These are phyloP conservation scores for Chaetogeoica ovagalla DNA, from an alignment of 2,888 invertebrate species.

Conservation along the genomic window DNA sequence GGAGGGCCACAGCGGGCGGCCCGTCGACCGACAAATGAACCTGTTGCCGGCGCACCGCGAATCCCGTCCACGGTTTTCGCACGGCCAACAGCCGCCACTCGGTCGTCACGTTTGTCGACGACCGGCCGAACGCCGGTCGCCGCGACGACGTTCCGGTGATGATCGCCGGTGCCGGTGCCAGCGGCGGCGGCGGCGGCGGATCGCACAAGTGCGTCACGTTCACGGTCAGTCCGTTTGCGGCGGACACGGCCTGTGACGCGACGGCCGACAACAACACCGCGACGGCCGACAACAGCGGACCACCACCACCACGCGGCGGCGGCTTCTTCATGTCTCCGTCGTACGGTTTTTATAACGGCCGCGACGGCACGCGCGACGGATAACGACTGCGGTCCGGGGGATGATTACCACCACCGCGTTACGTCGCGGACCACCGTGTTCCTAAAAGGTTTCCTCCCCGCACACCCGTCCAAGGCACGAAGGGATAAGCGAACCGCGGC, in stretches of 20 bases:
- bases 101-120: not conserved
- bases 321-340: too few relatives aligned
- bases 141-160: not conserved
- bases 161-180: not conserved
- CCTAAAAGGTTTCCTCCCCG: slow-evolving; percentile 46
- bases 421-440: slow-evolving; percentile 36
- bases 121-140: not conserved
- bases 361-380: slow-evolving; percentile 2
- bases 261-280: not conserved
- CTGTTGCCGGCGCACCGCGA: not conserved
- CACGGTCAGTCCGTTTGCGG: not conserved
- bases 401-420: not conserved
- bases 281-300: not conserved
- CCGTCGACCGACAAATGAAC: not conserved
- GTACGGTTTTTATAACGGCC: not conserved
- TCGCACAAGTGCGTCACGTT: slow-evolving; percentile 38
- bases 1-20: not conserved
- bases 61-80: slow-evolving; percentile 4
- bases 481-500: too few relatives aligned
- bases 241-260: not conserved
- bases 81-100: slow-evolving; percentile 7
- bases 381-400: slow-evolving; percentile 5
- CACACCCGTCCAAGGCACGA: not conserved
- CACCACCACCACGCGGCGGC: not conserved
- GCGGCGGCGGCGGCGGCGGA: not conserved